Base-by-base conservation (phyloP, 2,113 vertebrate genomes). In the Mastomys coucha region DNA sequence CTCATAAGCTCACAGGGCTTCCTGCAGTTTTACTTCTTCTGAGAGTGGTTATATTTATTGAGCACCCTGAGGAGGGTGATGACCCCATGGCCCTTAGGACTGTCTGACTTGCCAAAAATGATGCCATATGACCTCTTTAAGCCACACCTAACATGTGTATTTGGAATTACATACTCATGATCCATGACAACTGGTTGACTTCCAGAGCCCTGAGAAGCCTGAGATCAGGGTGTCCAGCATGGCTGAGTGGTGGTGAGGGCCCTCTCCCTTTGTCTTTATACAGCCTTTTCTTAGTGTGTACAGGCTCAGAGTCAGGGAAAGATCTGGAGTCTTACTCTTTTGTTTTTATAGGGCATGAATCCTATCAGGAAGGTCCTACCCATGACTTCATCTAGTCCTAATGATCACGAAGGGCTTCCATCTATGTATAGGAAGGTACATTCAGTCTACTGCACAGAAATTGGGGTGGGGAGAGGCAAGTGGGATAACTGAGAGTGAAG, bases 31-130 rank as follows among this genome's bases (percentile, higher is more conserved):
- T 5, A 2, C 13, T 65, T 56, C 72, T 90, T 78, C 31, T 4
- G 49, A 42, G 82, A 69, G 92, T 77, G 17, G 45, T 91, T 96
- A 56, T 96, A 49, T 89, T 80, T 76, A 3, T 0, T 20, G 81
- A 93, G 45, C 13, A 39, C 2, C 45, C 85, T 81, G 72, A 4
- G 56, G 26, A 60, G 17, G 22, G 20, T 51, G 10, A 45, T 87
- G 42, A 22, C 75, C 67, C 33, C 75, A 6, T 14, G 58, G 49
- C 9, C 16, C 33, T 0, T 5, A 70, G 45, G 33, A 81, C 1
- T 7, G 24, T 33, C 36, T 0, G 14, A 58, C 53, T 91, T 42
- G 87, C 77, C 88, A 93, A 96, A 96, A 91, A 31, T 6, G 24
- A 60, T 70, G 20, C 10, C 73, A 31, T 63, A 10, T 45, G 28